Percentiles rank a stretch among this genome's conserved stretches.
Evolutionary conservation across 2,888 invertebrate species (phyloP).

Genomic region (Charanyca ferruginea): DNA sequence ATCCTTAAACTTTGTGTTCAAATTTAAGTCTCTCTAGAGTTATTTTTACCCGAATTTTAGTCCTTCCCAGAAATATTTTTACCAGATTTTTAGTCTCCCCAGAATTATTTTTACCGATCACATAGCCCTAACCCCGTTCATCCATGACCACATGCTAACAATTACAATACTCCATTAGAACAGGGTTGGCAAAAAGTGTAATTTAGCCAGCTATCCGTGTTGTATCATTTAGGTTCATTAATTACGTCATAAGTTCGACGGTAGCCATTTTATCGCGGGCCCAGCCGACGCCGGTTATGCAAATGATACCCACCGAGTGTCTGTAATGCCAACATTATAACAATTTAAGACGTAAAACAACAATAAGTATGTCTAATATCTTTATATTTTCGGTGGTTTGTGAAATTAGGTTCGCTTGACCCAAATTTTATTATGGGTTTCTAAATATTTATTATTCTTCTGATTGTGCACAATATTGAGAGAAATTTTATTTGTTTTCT

Average conservation of each 20-base stretch:
- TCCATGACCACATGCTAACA: constrained; percentile 28
- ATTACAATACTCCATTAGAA: constrained; percentile 47
- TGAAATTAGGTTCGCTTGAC: constrained; percentile 44
- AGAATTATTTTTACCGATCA: neutral
- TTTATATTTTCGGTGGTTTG: constrained; percentile 53
- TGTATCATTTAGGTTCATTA: constrained; percentile 88
- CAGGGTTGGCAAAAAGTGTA: constrained; percentile 76
- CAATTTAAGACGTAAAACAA: constrained; percentile 90
- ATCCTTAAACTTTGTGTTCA: neutral
- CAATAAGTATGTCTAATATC: constrained; percentile 81
- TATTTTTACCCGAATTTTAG: constrained; percentile 17
- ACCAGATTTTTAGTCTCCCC: neutral
- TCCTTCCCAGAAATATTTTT: neutral
- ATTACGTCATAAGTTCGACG: constrained; percentile 87
- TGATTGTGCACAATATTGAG: neutral
- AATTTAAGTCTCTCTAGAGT: constrained; percentile 2
- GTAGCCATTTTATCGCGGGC: constrained; percentile 82
- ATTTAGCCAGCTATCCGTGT: constrained; percentile 73
- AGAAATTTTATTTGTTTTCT: neutral
- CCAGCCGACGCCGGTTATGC: constrained; percentile 85
- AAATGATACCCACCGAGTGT: constrained; percentile 87
- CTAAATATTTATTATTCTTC: neutral
- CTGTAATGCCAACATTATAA: constrained; percentile 86
- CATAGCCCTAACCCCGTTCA: constrained; percentile 4
- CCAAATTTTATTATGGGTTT: constrained; percentile 37